A percentile compares a stretch with the other conserved stretches of the same genome.
These are phyloP conservation scores for Brachionus koreanus DNA, from an alignment of 1,140 invertebrate genomes.

Conservation along the genomic window DNA sequence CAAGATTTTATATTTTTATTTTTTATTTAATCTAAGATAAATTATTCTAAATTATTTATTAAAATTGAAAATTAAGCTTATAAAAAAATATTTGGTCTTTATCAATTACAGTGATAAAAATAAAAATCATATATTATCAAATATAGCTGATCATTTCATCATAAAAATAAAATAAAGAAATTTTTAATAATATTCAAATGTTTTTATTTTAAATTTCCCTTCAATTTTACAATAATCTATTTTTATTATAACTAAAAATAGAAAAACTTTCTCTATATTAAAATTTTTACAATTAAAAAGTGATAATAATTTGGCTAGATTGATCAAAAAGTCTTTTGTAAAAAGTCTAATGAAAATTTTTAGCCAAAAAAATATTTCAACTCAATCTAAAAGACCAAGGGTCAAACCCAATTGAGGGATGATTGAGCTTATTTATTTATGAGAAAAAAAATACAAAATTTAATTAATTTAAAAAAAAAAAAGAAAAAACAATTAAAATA, in stretches of 20 bases:
- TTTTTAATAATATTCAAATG: neutral
- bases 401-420: too few relatives aligned
- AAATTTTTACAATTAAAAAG: too few relatives aligned
- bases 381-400: too few relatives aligned
- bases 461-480: too few relatives aligned
- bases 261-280: too few relatives aligned
- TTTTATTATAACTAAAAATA: neutral
- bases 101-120: neutral
- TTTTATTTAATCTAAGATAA: slow-evolving; percentile 26
- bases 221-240: neutral
- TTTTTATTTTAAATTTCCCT: neutral
- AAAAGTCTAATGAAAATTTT: too few relatives aligned
- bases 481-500: too few relatives aligned
- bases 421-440: too few relatives aligned
- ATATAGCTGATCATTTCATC: neutral
- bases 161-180: neutral
- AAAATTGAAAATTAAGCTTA: neutral
- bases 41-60: slow-evolving; percentile 25
- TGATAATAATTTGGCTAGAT: too few relatives aligned
- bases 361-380: too few relatives aligned
- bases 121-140: neutral
- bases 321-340: too few relatives aligned
- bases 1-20: neutral
- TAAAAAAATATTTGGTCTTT: neutral
- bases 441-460: too few relatives aligned